Conservation (phyloP, 2,888 invertebrate genomes). For the Zelleria hepariella region DNA sequence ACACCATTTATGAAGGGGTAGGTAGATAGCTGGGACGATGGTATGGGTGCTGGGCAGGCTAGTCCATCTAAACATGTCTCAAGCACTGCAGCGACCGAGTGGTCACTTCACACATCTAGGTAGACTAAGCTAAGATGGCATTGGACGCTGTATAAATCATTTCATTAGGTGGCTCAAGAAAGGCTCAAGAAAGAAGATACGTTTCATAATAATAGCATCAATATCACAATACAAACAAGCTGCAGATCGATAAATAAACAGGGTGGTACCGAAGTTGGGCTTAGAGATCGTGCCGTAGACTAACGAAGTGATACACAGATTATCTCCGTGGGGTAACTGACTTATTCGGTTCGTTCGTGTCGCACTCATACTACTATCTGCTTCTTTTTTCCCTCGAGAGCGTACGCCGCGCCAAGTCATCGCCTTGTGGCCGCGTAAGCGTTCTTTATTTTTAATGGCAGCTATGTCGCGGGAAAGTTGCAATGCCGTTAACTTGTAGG, state of each 20-base stretch:
- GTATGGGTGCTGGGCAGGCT: too few species aligned
- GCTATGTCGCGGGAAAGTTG: neutral
- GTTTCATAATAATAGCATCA: too few species aligned
- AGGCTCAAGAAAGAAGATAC: too few species aligned
- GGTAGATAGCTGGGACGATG: too few species aligned
- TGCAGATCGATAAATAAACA: constrained; percentile 20
- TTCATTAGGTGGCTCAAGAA: too few species aligned
- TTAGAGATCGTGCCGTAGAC: neutral
- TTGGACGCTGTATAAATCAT: too few species aligned
- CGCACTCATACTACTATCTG: constrained; percentile 45
- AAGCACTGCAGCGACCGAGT: too few species aligned
- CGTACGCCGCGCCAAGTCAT: constrained; percentile 47
- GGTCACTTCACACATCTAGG: too few species aligned
- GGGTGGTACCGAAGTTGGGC: constrained; percentile 19
- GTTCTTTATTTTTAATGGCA: neutral
- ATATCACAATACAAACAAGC: constrained; percentile 14
- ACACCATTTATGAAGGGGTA: neutral
- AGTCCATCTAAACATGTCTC: too few species aligned
- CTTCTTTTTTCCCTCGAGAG: constrained; percentile 43
- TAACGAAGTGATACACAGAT: constrained; percentile 32
- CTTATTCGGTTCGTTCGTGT: constrained; percentile 48
- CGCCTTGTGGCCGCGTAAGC: constrained; percentile 24
- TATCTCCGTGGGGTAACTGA: constrained; percentile 68
- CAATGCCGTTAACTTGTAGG: too few species aligned
- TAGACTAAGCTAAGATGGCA: too few species aligned